Conservation (phyloP, 2,113 vertebrate species). For the Phrynosoma blainvillii region DNA sequence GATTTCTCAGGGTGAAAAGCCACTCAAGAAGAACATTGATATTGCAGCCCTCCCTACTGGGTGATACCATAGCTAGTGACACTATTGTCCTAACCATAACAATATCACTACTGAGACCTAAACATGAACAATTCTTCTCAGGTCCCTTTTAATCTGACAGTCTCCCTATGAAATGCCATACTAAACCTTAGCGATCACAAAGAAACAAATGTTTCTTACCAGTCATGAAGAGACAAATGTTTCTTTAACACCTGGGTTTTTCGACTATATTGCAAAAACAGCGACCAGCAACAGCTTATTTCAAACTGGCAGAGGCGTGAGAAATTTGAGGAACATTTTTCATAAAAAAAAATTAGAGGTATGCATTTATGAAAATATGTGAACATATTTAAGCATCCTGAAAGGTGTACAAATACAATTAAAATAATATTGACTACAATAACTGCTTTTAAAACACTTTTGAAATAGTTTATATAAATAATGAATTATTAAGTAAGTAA, state of each 20-base stretch:
- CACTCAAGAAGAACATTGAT: too few relatives aligned
- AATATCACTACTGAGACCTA: too few relatives aligned
- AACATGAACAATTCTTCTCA: not conserved
- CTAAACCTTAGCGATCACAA: not conserved
- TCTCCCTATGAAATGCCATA: not conserved
- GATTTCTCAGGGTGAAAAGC: too few relatives aligned
- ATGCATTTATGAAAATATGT: not conserved
- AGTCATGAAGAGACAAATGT: not conserved
- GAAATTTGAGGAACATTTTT: not conserved
- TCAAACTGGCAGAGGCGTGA: not conserved
- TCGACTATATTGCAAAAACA: not conserved
- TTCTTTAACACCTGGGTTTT: not conserved
- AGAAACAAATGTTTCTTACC: not conserved
- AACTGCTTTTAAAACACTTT: not conserved
- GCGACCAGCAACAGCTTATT: not conserved
- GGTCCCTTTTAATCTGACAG: not conserved
- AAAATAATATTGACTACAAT: not conserved
- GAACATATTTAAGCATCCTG: not conserved
- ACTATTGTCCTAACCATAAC: too few relatives aligned
- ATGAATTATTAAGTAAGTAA: not conserved
- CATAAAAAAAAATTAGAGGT: not conserved
- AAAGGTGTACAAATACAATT: not conserved
- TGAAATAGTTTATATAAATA: too few relatives aligned
- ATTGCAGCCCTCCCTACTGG: too few relatives aligned
- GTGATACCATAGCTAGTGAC: too few relatives aligned